Conservation (phyloP, 2,888 invertebrate genomes). For the Drosophila stalkeri region DNA sequence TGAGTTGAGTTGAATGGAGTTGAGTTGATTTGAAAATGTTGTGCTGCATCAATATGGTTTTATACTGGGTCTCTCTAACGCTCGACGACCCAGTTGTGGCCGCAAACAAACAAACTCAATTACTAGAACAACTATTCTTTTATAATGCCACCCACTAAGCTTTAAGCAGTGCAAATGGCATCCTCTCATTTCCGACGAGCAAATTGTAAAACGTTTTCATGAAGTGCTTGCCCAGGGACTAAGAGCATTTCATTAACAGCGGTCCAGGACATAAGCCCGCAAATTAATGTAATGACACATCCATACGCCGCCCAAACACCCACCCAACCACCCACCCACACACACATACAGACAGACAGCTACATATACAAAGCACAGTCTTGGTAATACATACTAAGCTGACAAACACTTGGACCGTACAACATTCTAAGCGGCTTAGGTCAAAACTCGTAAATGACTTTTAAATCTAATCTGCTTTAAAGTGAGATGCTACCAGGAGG, state of each 20-base stretch:
- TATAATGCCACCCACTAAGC: slow-evolving; percentile 59
- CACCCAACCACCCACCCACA: slow-evolving; percentile 9
- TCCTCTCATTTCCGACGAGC: slow-evolving; percentile 29
- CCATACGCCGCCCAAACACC: slow-evolving; percentile 5
- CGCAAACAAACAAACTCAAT: slow-evolving; percentile 65
- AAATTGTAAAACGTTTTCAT: slow-evolving; percentile 59
- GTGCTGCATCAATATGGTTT: slow-evolving; percentile 9
- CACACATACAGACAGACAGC: slow-evolving; percentile 3
- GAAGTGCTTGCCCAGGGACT: slow-evolving; percentile 50
- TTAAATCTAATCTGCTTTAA: slow-evolving; percentile 72
- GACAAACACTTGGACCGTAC: slow-evolving; percentile 38
- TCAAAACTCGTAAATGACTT: slow-evolving; percentile 74
- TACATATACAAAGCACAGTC: slow-evolving; percentile 10
- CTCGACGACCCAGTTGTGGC: slow-evolving; percentile 43
- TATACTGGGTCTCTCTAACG: slow-evolving; percentile 4
- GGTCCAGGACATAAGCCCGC: slow-evolving; percentile 57
- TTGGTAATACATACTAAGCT: slow-evolving; percentile 17
- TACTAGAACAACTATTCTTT: slow-evolving; percentile 60
- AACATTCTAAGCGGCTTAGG: slow-evolving; percentile 71
- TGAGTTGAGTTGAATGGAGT: slow-evolving; percentile 17
- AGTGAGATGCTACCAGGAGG: slow-evolving; percentile 12
- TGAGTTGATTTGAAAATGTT: slow-evolving; percentile 21
- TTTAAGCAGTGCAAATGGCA: slow-evolving; percentile 46
- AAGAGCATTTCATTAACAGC: slow-evolving; percentile 63
- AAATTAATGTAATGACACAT: slow-evolving; percentile 70